Percentiles rank a stretch among this genome's conserved stretches.
Conservation (phyloP, 2,113 vertebrate species). For the Calyptommatus sinebrachiatus region DNA sequence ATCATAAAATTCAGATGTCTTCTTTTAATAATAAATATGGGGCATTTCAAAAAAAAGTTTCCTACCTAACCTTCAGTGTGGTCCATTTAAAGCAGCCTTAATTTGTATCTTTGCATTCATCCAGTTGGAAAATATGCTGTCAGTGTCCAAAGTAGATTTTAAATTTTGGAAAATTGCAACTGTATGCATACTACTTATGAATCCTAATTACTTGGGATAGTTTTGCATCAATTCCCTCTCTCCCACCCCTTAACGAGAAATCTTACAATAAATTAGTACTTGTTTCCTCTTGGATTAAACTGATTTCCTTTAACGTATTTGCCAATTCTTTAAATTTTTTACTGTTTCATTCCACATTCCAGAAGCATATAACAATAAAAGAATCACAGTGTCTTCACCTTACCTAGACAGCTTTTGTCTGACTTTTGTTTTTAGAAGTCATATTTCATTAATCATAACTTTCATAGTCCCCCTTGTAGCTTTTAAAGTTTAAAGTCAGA, state of each 20-base stretch:
- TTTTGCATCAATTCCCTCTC: constrained; percentile 34
- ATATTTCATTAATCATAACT: constrained; percentile 23
- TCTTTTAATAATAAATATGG: not conserved
- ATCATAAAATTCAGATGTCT: not conserved
- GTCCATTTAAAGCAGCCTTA: not conserved
- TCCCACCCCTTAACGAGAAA: constrained; percentile 26
- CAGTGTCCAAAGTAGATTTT: too few species aligned
- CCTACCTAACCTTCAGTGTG: not conserved
- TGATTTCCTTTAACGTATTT: constrained; percentile 64
- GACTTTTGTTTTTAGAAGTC: constrained; percentile 28
- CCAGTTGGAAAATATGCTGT: not conserved
- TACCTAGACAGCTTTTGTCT: constrained; percentile 66
- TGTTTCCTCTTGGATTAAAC: constrained; percentile 52
- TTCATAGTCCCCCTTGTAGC: constrained; percentile 7
- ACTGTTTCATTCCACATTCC: constrained; percentile 56
- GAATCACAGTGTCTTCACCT: constrained; percentile 59
- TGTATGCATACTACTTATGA: too few species aligned
- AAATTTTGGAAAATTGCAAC: too few species aligned
- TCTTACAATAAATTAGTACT: constrained; percentile 52
- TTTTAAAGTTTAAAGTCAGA: constrained; percentile 35
- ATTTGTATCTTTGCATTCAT: not conserved
- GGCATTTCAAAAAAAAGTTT: not conserved
- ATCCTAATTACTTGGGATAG: constrained; percentile 24
- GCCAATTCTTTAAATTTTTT: constrained; percentile 56
- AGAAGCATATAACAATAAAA: constrained; percentile 44